Conservation (phyloP, 2,888 invertebrate species). For the Machimus atricapillus region DNA sequence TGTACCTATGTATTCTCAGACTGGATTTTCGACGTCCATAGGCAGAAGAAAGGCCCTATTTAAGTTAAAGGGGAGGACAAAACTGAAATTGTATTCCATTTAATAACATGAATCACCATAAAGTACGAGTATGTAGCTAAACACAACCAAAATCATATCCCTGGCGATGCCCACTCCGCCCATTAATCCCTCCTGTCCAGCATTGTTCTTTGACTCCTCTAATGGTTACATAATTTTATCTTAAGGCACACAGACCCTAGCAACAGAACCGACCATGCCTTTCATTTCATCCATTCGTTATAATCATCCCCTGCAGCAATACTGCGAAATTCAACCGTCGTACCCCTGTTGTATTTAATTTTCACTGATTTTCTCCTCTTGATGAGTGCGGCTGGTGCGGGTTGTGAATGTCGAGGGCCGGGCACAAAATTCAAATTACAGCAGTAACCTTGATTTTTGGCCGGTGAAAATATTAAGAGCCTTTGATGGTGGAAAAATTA, state of each 20-base stretch:
- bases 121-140: not conserved
- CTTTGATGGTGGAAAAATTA: not conserved
- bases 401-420: not conserved
- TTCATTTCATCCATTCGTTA: conserved; percentile 29
- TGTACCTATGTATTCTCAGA: not conserved
- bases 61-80: not conserved
- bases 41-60: not conserved
- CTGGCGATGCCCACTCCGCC: not conserved
- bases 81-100: not conserved
- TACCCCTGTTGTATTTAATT: conserved; percentile 26
- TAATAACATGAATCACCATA: not conserved
- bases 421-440: not conserved
- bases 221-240: conserved; percentile 43
- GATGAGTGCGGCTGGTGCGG: not conserved
- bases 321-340: not conserved
- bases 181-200: not conserved
- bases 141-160: not conserved
- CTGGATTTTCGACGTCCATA: not conserved
- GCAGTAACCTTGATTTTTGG: not conserved
- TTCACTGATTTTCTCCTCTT: conserved; percentile 10
- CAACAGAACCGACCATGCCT: conserved; percentile 40
- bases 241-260: conserved; percentile 42
- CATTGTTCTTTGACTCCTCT: conserved; percentile 41
- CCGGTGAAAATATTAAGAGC: not conserved
- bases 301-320: conserved; percentile 25